Base-by-base conservation (phyloP, 2,888 invertebrate species). In the Ernsta delagoae region DNA sequence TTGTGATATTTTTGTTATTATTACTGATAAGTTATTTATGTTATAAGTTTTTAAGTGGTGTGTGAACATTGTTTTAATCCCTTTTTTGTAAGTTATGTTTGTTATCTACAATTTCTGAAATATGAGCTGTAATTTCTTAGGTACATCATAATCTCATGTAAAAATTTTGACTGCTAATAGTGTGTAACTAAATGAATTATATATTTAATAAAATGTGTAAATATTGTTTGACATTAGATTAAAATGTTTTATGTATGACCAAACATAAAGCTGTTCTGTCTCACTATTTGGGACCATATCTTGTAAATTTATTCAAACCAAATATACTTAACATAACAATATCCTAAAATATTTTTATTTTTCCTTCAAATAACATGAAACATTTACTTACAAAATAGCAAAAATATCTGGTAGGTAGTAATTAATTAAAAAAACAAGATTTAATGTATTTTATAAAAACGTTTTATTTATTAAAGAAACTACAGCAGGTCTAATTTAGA, bases 241-340 rank as follows among this genome's bases (percentile, higher is more conserved):
- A 41, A 24, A 39, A 39, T 24, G 5, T 53, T 41, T 8, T 56
- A 59, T 53, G 53, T 53, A 59, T 34, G 50, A 60, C 66, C 53
- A 66, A 53, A 66, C 54, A 39, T 34, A 53, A 66, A 53, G 31
- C 65, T 53, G 11, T 12, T 76, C 73, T 77, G 78, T 82, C 78
- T 78, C 82, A 77, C 53, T 60, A 54, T 54, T 34, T 80, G 85
- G 85, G 83, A 83, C 86, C 85, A 87, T 79, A 77, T 77, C 75
- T 79, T 83, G 79, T 78, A 66, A 76, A 75, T 77, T 77, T 78
- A 70, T 80, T 81, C 77, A 83, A 81, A 81, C 83, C 84, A 86
- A 87, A 87, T 87, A 24, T 24, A 24, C 24, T 24, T 24, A 24
- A 24, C 24, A 24, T 24, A 24, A 24, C n/a, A n/a, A n/a, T n/a